phyloP scores from a whole-genome alignment of 2,113 vertebrate genomes.

The Cervus canadensis region DNA sequence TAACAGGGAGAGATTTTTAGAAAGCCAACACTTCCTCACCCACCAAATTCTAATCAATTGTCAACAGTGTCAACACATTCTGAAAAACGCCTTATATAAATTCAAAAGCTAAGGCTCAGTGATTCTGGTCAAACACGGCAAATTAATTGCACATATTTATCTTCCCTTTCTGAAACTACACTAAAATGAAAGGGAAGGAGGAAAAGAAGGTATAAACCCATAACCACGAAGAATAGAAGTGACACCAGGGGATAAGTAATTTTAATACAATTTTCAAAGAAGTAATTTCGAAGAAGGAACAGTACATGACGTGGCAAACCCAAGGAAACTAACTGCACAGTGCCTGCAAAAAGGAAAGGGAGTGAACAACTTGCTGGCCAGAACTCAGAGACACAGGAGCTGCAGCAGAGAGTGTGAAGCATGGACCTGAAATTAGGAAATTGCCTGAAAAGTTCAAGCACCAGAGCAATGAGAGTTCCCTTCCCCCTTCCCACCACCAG shows the following conservation, averaged over 20 bases:
- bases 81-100: constrained; percentile 46
- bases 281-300: not conserved
- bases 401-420: not conserved
- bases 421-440: not conserved
- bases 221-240: constrained; percentile 13
- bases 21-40: constrained; percentile 40
- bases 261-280: constrained; percentile 18
- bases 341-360: not conserved
- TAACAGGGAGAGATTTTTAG: constrained; percentile 29
- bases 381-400: not conserved
- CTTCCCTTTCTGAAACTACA: constrained; percentile 49
- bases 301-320: not conserved
- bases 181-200: constrained; percentile 11
- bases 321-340: not conserved
- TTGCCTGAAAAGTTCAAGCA: not conserved
- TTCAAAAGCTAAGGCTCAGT: constrained; percentile 34
- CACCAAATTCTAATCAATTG: constrained; percentile 31
- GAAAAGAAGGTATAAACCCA: constrained; percentile 14
- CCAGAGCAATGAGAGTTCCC: not conserved
- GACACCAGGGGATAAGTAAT: not conserved
- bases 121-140: constrained; percentile 31
- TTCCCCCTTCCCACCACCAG: not conserved
- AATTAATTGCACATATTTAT: constrained; percentile 50
- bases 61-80: constrained; percentile 42
- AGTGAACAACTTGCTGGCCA: not conserved